These are phyloP conservation scores for Listronotus bonariensis DNA, from an alignment of 1,140 invertebrate genomes.

Conservation along the genomic window DNA sequence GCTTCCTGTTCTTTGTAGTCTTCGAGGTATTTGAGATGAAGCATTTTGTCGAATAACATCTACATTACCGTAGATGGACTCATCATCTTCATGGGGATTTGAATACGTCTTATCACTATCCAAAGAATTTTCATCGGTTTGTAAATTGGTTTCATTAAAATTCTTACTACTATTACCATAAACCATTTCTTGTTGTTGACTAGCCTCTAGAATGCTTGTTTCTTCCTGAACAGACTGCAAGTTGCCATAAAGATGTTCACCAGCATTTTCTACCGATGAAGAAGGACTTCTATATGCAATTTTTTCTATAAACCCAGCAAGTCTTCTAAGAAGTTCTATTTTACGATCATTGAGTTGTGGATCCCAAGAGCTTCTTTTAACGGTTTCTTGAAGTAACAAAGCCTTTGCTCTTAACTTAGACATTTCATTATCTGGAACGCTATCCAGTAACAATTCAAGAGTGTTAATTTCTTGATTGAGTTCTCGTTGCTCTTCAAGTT, in stretches of 20 bases:
- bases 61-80: constrained; percentile 6
- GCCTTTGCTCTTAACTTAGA: not conserved
- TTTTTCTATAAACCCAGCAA: not conserved
- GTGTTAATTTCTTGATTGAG: constrained; percentile 11
- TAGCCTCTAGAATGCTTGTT: constrained; percentile 1
- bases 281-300: constrained; percentile 2
- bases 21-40: not conserved
- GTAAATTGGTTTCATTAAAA: no score
- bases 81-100: not conserved
- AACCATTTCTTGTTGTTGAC: not conserved
- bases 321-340: not conserved
- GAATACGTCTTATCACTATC: not conserved
- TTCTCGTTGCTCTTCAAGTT: constrained; percentile 6
- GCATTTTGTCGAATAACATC: constrained; percentile 1
- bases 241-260: constrained; percentile 3
- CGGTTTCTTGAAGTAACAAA: constrained; percentile 5
- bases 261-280: not conserved
- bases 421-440: constrained; percentile 6
- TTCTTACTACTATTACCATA: not conserved
- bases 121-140: not conserved
- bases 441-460: constrained; percentile 15
- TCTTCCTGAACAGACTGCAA: not conserved
- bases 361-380: constrained; percentile 2
- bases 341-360: not conserved
- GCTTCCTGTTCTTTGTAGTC: not conserved